A percentile compares a stretch with the other conserved stretches of the same genome.
These are phyloP conservation scores for Sebastes hopkinsi DNA, from an alignment of 2,797 vertebrate species.

Conservation along the genomic window DNA sequence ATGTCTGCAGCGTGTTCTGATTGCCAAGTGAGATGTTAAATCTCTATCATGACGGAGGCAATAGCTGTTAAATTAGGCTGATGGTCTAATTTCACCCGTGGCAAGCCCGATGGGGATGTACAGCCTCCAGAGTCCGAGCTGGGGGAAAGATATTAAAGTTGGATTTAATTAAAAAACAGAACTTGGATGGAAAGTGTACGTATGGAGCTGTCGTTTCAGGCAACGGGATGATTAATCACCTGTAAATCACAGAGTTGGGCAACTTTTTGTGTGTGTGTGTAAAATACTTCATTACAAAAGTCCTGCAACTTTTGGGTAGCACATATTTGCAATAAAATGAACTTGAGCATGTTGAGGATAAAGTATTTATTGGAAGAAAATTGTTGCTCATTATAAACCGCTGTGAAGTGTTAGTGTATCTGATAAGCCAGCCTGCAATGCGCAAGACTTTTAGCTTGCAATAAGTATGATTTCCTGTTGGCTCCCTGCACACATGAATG, in stretches of 20 bases:
- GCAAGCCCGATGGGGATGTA: not conserved
- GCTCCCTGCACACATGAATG: not conserved
- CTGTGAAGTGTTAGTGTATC: not conserved
- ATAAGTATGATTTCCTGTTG: not conserved
- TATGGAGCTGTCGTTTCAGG: not conserved
- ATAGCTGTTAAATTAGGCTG: constrained; percentile 31
- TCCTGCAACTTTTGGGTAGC: not conserved
- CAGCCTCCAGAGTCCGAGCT: constrained; percentile 11
- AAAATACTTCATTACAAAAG: not conserved
- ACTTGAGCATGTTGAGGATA: not conserved
- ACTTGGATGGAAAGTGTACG: not conserved
- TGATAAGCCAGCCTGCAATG: not conserved
- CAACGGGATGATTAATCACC: not conserved
- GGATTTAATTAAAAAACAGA: constrained; percentile 38
- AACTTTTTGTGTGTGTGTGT: not conserved
- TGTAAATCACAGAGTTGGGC: not conserved
- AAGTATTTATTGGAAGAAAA: not conserved
- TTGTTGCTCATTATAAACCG: not conserved
- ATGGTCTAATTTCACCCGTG: constrained; percentile 36
- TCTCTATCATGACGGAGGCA: constrained; percentile 13
- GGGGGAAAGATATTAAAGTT: constrained; percentile 17
- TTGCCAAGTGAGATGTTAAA: not conserved
- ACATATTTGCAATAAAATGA: not conserved
- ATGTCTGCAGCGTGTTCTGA: not conserved
- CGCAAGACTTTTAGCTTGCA: too few species aligned